These are phyloP conservation scores for Hylomyscus alleni DNA, from an alignment of 2,797 vertebrate species.

Conservation along the genomic window DNA sequence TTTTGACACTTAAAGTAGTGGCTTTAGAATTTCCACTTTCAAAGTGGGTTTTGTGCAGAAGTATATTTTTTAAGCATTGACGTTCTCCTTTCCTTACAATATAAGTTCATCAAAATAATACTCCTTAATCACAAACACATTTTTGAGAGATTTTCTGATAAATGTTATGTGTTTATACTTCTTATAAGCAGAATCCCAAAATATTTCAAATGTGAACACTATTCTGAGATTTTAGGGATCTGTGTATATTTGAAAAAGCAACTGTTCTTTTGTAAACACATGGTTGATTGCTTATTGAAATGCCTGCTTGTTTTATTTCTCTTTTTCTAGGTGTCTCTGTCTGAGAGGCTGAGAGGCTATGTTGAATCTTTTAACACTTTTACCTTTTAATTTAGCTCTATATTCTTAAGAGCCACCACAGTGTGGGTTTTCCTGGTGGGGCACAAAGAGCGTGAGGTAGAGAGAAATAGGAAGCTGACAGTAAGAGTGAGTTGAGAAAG, in stretches of 20 bases:
- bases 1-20: slow-evolving; percentile 46
- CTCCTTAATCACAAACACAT: background rate
- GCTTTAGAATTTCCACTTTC: background rate
- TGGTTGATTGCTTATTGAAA: background rate
- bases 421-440: background rate
- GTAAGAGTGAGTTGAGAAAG: background rate
- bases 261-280: background rate
- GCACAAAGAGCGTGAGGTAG: background rate
- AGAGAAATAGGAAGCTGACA: background rate
- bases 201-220: background rate
- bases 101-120: background rate
- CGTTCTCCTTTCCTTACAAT: background rate
- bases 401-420: background rate
- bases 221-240: background rate
- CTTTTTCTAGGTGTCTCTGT: background rate
- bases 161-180: background rate
- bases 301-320: background rate
- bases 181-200: background rate
- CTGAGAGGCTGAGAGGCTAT: background rate
- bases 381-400: background rate
- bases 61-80: slow-evolving; percentile 1
- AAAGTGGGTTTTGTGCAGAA: background rate
- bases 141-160: background rate
- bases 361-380: background rate
- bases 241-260: background rate